These are phyloP conservation scores for Tringa solitaria DNA, from an alignment of 2,113 vertebrate species.

Conservation along the genomic window DNA sequence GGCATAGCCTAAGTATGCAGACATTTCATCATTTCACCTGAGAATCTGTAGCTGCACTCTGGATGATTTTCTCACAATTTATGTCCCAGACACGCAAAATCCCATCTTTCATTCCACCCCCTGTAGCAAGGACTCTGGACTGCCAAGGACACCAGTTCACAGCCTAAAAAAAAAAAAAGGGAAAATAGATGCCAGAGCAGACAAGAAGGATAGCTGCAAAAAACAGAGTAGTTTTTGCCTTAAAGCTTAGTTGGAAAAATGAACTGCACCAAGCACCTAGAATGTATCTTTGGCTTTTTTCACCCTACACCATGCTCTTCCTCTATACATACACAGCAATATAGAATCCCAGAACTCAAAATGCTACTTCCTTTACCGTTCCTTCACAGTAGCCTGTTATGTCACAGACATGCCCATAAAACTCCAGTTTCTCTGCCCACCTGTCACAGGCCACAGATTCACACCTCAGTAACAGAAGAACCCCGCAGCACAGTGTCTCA, in stretches of 20 bases:
- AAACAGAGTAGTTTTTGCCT: not conserved
- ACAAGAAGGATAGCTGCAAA: not conserved
- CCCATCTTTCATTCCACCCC: conserved; percentile 80
- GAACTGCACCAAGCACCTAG: not conserved
- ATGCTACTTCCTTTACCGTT: not conserved
- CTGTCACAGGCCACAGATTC: not conserved
- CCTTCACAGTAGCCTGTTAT: not conserved
- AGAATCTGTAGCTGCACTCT: conserved; percentile 69
- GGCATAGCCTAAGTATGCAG: not conserved
- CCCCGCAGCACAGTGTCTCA: not conserved
- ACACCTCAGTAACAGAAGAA: not conserved
- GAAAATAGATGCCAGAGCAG: not conserved
- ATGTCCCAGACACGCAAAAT: conserved; percentile 77
- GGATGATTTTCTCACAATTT: conserved; percentile 59
- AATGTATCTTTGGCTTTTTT: not conserved
- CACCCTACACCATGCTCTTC: not conserved
- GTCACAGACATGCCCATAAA: not conserved
- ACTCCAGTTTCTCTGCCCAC: not conserved
- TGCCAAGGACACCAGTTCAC: conserved; percentile 83
- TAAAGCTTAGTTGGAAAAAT: not conserved
- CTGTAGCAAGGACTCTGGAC: conserved; percentile 70
- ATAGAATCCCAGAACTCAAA: not conserved
- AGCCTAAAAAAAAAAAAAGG: conserved; percentile 52
- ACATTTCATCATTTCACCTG: conserved; percentile 74
- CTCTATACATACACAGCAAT: too few relatives aligned